phyloP scores from a whole-genome alignment of 2,797 vertebrate genomes.

The Taeniopygia guttata region DNA sequence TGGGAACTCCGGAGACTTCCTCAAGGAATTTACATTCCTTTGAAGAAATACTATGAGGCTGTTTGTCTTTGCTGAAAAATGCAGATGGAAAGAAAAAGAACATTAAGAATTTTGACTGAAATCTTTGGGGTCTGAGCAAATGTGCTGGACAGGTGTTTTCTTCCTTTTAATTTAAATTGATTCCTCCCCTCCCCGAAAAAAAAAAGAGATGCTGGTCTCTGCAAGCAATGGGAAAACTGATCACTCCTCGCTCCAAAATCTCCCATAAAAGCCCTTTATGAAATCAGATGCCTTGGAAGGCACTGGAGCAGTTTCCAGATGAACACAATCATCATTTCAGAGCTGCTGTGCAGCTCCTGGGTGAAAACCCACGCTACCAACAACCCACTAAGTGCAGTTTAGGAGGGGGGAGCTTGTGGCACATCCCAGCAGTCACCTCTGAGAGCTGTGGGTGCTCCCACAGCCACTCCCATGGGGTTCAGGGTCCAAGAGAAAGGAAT shows the following conservation, averaged over 20 bases:
- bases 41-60: conserved; percentile 69
- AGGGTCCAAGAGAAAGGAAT: not conserved
- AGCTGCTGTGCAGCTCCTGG: conserved; percentile 25
- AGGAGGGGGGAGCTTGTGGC: not conserved
- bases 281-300: conserved; percentile 43
- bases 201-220: not conserved
- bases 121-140: conserved; percentile 26
- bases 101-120: not conserved
- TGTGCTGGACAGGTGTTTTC: conserved; percentile 45
- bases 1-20: conserved; percentile 70
- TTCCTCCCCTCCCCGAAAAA: no score
- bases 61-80: conserved; percentile 55
- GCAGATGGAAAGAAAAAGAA: conserved; percentile 38
- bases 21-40: conserved; percentile 70
- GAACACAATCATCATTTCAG: conserved; percentile 14
- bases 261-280: conserved; percentile 42
- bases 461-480: accelerated
- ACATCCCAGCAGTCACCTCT: not conserved
- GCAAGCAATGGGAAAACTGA: not conserved
- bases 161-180: conserved; percentile 16
- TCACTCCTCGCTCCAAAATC: not conserved
- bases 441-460: not conserved
- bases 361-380: not conserved
- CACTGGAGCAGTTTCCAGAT: conserved; percentile 33
- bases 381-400: not conserved